These are phyloP conservation scores for Patella depressa DNA, from an alignment of 2,888 invertebrate genomes.

Conservation along the genomic window DNA sequence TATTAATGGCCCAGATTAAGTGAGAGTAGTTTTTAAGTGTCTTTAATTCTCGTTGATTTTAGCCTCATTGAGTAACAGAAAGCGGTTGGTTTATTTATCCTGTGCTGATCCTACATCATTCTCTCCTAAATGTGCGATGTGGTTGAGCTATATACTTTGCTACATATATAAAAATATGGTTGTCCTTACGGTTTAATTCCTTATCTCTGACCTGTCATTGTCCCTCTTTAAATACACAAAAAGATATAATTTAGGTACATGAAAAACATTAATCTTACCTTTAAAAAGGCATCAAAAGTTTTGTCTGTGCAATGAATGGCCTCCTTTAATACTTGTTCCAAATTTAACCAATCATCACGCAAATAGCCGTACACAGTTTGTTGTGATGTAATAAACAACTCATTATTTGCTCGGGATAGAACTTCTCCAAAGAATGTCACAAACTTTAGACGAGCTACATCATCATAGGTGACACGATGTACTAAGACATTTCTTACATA, in stretches of 20 bases:
- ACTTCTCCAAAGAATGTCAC: constrained; percentile 33
- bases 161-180: no score
- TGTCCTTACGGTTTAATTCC: not conserved
- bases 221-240: not conserved
- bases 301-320: constrained; percentile 36
- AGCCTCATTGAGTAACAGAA: no score
- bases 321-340: constrained; percentile 30
- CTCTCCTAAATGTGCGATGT: no score
- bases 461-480: constrained; percentile 12
- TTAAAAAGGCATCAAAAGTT: constrained; percentile 30
- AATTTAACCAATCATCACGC: constrained; percentile 31
- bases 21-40: no score
- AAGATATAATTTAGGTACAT: no score
- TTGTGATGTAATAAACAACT: constrained; percentile 27
- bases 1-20: no score
- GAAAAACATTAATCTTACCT: constrained; percentile 19
- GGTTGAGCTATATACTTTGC: no score
- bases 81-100: no score
- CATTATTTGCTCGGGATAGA: constrained; percentile 25
- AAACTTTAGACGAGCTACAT: constrained; percentile 32
- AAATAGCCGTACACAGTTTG: constrained; percentile 29
- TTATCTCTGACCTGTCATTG: constrained; percentile 17
- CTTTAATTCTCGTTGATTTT: no score
- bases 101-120: no score
- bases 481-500: constrained; percentile 10